Base-by-base conservation (phyloP, 1,140 invertebrate species). In the Orussus abietinus region DNA sequence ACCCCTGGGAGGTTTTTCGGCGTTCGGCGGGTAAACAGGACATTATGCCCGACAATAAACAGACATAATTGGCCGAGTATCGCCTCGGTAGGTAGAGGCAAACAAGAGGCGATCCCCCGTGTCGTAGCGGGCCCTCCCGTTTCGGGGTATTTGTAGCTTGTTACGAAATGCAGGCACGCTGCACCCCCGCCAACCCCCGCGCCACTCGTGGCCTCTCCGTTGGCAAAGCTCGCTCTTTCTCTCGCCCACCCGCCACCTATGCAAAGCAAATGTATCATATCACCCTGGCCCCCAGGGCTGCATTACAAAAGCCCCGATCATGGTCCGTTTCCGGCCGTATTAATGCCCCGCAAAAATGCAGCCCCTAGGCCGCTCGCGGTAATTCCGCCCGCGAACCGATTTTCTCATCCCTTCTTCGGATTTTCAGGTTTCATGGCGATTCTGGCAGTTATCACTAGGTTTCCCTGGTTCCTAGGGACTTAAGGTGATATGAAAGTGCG, bases 251-350 rank as follows among this genome's bases (percentile, higher is more conserved):
- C 15, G 26, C 25, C 21, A 25, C 38, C 22, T 54, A 58, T 59
- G 51, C 60, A 55, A 59, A 57, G 54, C 59, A 61, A 66, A 66
- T 65, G 62, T 61, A 65, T 66, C 59, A 62, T 62, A 58, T 52
- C 51, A 49, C 59, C 59, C 59, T 37, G 55, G 53, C 61, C 64
- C 64, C 64, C 19, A 65, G 62, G 64, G 64, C 34, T 64, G 61
- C 62, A 66, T 66, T 65, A 65, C 57, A 58, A 58, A 47, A n/a
- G n/a, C n/a, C 49, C 55, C 63, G 62, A 66, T 66, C 59, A 55
- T 59, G 55, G 58, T 57, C 49, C 45, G 58, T 62, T 65, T 64
- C 55, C 55, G 49, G 39, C 45, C 38, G 46, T 64, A 66, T 63
- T 64, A 63, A 63, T 63, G 54, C 53, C 18, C 47, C 42, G 52